phyloP scores from a whole-genome alignment of 2,797 vertebrate species.

The Syngnathus acus region DNA sequence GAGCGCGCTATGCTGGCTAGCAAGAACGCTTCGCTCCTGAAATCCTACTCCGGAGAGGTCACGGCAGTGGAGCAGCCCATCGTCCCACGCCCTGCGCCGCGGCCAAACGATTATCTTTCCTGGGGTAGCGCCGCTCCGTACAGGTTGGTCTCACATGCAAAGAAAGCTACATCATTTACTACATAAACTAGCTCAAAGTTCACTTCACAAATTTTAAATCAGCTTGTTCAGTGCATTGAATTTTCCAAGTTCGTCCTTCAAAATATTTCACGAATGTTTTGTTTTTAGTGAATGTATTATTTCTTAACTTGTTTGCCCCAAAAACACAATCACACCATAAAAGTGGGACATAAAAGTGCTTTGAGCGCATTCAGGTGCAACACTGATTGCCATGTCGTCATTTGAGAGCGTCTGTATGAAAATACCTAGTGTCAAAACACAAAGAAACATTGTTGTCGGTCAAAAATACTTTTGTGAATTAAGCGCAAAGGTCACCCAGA shows the following conservation, averaged over 20 bases:
- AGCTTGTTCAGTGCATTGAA: too few relatives aligned
- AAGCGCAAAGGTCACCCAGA: background rate
- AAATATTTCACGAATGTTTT: too few relatives aligned
- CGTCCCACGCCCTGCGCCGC: constrained; percentile 87
- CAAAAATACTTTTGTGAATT: background rate
- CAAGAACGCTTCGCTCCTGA: constrained; percentile 94
- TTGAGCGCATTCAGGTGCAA: too few relatives aligned
- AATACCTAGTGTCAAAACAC: background rate
- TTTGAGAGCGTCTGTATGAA: background rate
- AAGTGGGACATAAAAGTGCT: too few relatives aligned
- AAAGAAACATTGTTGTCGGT: background rate
- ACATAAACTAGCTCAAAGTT: too few relatives aligned
- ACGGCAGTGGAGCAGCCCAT: constrained; percentile 96
- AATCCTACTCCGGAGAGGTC: constrained; percentile 92
- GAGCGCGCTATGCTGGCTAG: constrained; percentile 97
- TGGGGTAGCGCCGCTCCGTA: constrained; percentile 92
- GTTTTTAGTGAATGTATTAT: too few relatives aligned
- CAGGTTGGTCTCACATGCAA: constrained; percentile 73
- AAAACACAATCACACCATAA: too few relatives aligned
- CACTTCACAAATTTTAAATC: too few relatives aligned
- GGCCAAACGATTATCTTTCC: constrained; percentile 93
- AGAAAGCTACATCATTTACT: background rate
- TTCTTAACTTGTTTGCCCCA: too few relatives aligned
- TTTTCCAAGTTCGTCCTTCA: too few relatives aligned
- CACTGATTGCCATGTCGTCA: background rate